Evolutionary conservation across 2,888 invertebrate genomes (phyloP), one percentile per base, ranked within the genome.

Genomic region (Lamellibrachia columna): DNA sequence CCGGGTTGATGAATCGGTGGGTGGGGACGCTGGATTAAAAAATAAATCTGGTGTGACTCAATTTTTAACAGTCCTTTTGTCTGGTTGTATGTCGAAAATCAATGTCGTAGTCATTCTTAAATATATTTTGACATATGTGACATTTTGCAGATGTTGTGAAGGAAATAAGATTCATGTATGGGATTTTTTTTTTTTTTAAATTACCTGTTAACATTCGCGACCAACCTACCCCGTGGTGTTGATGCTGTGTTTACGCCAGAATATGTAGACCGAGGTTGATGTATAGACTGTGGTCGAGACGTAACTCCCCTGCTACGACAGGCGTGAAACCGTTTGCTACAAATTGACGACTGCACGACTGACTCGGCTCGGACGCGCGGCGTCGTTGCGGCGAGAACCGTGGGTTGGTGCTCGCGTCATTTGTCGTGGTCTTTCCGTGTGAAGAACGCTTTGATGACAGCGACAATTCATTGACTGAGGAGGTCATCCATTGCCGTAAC

Each of bases 291-390:
- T 75, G 22, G 15, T 75, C 22, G 75, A 22, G 75, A 22, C 75
- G 75, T 75, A 22, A 75, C 75, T 75, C 75, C 75, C n/a, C 75
- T 75, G 75, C 75, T 22, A 75, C 75, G 75, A 75, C 75, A 75
- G 22, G 75, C 75, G 75, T 75, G 75, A 75, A 75, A 75, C 75
- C 15, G 75, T 75, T 75, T n/a, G 22, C 75, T 75, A 75, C 75
- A 75, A 75, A 75, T 75, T 75, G 75, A 22, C 22, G 75, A 15
- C 75, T 75, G 75, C 75, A 75, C 22, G 75, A 75, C 6, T 6
- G 22, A 15, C 75, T 22, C 75, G 75, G 6, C 75, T n/a, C 75
- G 22, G 15, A 3, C 9, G 55, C 55, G 9, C 55, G 55, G 9
- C 9, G 55, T 55, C 7, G 55, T 7, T 4, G 4, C 55, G 55